Base-by-base conservation (phyloP, 2,797 vertebrate species). In the Acanthopagrus latus region DNA sequence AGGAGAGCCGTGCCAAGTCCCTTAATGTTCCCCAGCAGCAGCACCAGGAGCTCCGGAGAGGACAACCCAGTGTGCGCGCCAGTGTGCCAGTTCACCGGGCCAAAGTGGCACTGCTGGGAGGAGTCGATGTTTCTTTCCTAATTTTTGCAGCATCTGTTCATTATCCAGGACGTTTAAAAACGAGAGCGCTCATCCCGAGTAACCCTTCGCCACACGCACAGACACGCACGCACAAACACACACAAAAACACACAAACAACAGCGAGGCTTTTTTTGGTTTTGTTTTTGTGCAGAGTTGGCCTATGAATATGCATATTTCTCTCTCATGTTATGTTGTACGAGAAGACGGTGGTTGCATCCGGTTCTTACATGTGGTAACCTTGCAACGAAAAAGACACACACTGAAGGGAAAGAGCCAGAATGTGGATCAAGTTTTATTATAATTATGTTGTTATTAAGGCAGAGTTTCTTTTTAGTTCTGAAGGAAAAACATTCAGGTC, bases 121-220 rank as follows among this genome's bases (percentile, higher is more conserved):
- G 96, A 94, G 96, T 94, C 93, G 90, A 93, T 95, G 94, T 96
- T 94, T 95, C 94, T 94, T 94, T 93, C 93, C 95, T 95, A 95
- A 94, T 95, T 93, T 94, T 91, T 93, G 94, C 94, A 95, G 96
- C 96, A 97, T 97, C 96, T 97, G 96, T 96, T 96, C 95, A 96
- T 95, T 93, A 95, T 94, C 93, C 92, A 88, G 92, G 90, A 88
- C 91, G 90, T 95, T 95, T 95, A 95, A 93, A 95, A 94, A 92
- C 81, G 83, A 93, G 89, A 88, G 87, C 82, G 89, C 76, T 90
- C 91, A 91, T 93, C 87, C 89, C 10, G 85, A 89, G 83, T 85
- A 86, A 86, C 84, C 83, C 78, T 76, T 80, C 70, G 21, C 77
- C 50, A 58, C 60, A 64, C 73, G 43, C 60, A 81, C 71, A 33